Conservation (phyloP, 2,888 invertebrate genomes). For the Augochlorella aurata region DNA sequence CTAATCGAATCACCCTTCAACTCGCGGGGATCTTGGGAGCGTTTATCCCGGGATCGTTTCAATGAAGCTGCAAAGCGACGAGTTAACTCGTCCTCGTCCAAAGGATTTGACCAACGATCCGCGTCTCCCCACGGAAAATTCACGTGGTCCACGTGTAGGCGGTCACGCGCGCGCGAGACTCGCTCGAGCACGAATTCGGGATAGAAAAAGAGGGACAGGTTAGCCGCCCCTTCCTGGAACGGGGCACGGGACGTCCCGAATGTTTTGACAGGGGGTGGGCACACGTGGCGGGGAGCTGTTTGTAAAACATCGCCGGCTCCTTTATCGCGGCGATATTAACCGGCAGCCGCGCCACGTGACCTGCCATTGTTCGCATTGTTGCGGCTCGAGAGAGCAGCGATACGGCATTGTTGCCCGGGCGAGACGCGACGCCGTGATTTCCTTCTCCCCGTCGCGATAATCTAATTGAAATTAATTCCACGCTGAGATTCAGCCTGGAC, state of each 20-base stretch:
- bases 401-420: conserved; percentile 59
- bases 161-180: not conserved
- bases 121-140: conserved; percentile 5
- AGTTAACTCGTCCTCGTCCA: conserved; percentile 10
- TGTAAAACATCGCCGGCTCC: conserved; percentile 80
- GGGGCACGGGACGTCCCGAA: conserved; percentile 61
- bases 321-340: conserved; percentile 80
- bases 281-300: conserved; percentile 80
- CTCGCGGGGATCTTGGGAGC: not conserved
- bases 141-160: conserved; percentile 13
- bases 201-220: conserved; percentile 31
- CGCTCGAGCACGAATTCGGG: not conserved
- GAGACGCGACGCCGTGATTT: conserved; percentile 66
- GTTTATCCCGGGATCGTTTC: not conserved
- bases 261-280: conserved; percentile 80
- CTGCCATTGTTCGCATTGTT: conserved; percentile 77
- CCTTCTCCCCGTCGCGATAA: conserved; percentile 64
- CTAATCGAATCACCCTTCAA: not conserved
- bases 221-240: conserved; percentile 25
- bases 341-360: conserved; percentile 70
- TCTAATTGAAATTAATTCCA: conserved; percentile 75
- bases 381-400: conserved; percentile 78
- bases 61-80: not conserved
- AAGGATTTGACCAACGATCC: not conserved
- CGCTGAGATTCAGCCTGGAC: not conserved